These are phyloP conservation scores for Indri indri DNA, from an alignment of 2,113 vertebrate genomes.

Conservation along the genomic window DNA sequence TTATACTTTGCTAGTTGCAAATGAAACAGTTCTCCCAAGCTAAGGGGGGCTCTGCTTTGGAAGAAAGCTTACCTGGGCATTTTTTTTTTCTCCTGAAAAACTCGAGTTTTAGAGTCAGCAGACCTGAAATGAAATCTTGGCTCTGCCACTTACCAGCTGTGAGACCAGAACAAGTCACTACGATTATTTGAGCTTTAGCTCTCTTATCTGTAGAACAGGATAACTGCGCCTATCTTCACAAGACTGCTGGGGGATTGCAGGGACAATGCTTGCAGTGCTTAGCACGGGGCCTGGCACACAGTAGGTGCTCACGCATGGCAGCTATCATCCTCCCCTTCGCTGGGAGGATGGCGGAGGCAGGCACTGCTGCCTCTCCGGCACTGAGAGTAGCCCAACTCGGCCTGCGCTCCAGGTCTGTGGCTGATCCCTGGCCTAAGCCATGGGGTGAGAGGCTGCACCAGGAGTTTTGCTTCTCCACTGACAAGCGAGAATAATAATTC, in stretches of 20 bases:
- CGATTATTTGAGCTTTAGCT: neutral
- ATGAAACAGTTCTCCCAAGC: neutral
- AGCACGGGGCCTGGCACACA: neutral
- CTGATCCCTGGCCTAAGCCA: neutral
- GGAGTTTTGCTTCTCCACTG: neutral
- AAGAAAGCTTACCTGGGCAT: neutral
- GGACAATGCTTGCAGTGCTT: neutral
- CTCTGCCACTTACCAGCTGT: neutral
- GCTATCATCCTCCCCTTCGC: neutral
- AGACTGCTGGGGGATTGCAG: too few relatives aligned
- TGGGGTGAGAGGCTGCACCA: neutral
- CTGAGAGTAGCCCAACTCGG: neutral
- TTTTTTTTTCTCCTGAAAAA: neutral
- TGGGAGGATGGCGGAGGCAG: rapidly evolving
- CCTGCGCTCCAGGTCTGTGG: neutral
- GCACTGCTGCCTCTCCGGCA: neutral
- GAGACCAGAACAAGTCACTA: neutral
- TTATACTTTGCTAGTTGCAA: neutral
- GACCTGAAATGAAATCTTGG: neutral
- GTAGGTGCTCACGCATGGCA: neutral
- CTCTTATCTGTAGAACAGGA: neutral
- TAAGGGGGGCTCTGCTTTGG: neutral
- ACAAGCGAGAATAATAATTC: neutral
- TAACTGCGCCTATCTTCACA: neutral
- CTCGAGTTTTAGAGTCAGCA: neutral